These are phyloP conservation scores for Hypolimnas misippus DNA, from an alignment of 2,888 invertebrate species.

Conservation along the genomic window DNA sequence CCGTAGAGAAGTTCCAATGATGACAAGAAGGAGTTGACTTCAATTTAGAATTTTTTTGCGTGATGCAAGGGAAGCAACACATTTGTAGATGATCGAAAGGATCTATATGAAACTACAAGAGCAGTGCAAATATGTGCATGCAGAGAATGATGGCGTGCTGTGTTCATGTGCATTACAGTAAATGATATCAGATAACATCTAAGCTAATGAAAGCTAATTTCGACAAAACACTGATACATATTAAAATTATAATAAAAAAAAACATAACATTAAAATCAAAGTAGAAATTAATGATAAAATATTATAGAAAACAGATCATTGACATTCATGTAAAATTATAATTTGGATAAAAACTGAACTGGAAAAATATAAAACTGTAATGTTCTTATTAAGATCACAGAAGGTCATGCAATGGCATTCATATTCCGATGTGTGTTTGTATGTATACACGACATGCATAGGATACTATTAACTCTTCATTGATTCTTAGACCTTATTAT, in stretches of 20 bases:
- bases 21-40: background rate
- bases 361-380: background rate
- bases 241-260: background rate
- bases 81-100: background rate
- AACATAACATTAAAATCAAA: conserved; percentile 2
- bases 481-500: too few species aligned
- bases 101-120: background rate
- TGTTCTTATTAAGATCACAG: background rate
- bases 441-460: conserved; percentile 2
- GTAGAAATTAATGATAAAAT: background rate
- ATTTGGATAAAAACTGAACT: background rate
- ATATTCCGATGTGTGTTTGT: background rate
- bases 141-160: conserved; percentile 43
- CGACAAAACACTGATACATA: conserved; percentile 7
- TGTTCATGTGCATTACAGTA: conserved; percentile 5
- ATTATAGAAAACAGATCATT: background rate
- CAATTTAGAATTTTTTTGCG: background rate
- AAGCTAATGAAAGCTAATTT: background rate
- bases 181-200: background rate
- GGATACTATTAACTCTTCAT: background rate
- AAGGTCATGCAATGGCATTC: conserved; percentile 1
- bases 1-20: background rate
- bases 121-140: conserved; percentile 41
- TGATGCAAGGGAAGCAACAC: background rate
- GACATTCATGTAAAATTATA: background rate